Evolutionary conservation across 2,888 invertebrate genomes (phyloP).

Genomic region (Boloria euphrosyne): DNA sequence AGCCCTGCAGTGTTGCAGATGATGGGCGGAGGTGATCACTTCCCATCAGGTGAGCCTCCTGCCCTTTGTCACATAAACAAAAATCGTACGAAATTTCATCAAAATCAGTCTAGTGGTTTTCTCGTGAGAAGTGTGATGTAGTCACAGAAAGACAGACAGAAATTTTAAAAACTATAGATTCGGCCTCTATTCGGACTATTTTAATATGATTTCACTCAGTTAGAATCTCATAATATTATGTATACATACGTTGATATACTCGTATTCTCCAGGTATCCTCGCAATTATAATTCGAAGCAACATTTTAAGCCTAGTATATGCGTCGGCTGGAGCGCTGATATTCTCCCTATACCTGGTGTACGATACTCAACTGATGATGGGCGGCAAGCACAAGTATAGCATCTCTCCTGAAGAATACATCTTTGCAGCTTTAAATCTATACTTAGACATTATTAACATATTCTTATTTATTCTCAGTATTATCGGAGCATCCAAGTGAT

Average conservation of each 20-base stretch:
- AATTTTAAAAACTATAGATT: no score
- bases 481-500: slow-evolving; percentile 75
- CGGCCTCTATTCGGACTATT: no score
- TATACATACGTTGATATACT: neutral
- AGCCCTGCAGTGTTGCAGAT: no score
- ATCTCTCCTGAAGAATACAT: slow-evolving; percentile 97
- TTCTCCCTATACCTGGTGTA: slow-evolving; percentile 95
- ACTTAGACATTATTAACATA: slow-evolving; percentile 94
- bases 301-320: slow-evolving; percentile 88
- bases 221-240: no score
- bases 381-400: slow-evolving; percentile 93
- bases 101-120: no score
- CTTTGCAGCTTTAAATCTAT: slow-evolving; percentile 94
- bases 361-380: slow-evolving; percentile 95
- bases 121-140: no score
- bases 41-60: no score
- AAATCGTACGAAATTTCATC: no score
- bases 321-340: slow-evolving; percentile 91
- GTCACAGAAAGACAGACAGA: no score
- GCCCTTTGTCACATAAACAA: no score
- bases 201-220: no score
- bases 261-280: slow-evolving; percentile 76
- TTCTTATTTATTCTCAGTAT: slow-evolving; percentile 93
- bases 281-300: slow-evolving; percentile 85
- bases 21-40: no score